Conservation (phyloP, 1,140 invertebrate species). For the Heliconius melpomene region DNA sequence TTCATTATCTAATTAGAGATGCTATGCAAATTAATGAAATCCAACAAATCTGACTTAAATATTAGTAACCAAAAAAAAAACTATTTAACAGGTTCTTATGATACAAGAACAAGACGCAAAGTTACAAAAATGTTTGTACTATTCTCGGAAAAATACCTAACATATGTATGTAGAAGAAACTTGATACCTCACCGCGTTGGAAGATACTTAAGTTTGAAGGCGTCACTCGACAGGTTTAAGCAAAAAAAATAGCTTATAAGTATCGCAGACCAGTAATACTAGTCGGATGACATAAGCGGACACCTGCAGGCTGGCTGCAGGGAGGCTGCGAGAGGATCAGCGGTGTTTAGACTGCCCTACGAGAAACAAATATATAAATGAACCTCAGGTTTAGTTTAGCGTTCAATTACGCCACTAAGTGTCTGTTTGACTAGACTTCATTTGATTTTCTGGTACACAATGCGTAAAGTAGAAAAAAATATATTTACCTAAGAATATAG, state of each 20-base stretch:
- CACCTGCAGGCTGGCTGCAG: not conserved
- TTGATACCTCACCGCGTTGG: not conserved
- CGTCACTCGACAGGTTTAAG: conserved; percentile 6
- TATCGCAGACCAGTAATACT: conserved; percentile 8
- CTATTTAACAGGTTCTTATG: not conserved
- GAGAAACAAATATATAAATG: not conserved
- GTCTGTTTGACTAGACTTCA: too few species aligned
- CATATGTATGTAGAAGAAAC: conserved; percentile 2
- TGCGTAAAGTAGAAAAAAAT: too few species aligned
- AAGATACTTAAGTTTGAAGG: not conserved
- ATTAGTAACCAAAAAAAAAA: not conserved
- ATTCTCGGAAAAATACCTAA: conserved; percentile 6
- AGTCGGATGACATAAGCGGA: conserved; percentile 13
- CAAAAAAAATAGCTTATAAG: conserved; percentile 11
- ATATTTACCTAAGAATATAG: too few species aligned
- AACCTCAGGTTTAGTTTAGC: not conserved
- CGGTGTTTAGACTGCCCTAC: not conserved
- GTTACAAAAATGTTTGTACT: not conserved
- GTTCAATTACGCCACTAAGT: too few species aligned
- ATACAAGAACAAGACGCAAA: not conserved
- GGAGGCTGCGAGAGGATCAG: not conserved
- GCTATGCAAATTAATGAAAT: conserved; percentile 6
- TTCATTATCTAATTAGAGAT: not conserved
- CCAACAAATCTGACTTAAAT: not conserved
- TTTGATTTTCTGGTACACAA: too few species aligned